These are phyloP conservation scores for Eupithecia pulchellata DNA, from an alignment of 2,888 invertebrate genomes.

Conservation along the genomic window DNA sequence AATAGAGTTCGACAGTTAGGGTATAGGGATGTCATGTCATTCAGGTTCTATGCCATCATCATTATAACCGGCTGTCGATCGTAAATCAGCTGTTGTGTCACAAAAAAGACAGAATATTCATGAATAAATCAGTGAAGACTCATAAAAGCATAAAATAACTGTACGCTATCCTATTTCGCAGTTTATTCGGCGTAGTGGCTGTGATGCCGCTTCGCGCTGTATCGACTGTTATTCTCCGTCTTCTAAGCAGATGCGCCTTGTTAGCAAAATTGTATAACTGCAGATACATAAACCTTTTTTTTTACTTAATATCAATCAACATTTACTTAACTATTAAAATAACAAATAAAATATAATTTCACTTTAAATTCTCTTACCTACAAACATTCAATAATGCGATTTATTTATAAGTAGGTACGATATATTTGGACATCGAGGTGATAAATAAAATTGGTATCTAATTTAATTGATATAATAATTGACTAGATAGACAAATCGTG, in stretches of 20 bases:
- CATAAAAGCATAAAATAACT: not conserved
- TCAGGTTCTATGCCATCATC: no score
- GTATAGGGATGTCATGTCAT: no score
- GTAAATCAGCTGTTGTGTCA: not conserved
- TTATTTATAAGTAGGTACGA: conserved; percentile 9
- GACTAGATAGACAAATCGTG: no score
- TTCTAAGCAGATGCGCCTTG: not conserved
- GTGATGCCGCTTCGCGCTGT: not conserved
- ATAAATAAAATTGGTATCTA: conserved; percentile 9
- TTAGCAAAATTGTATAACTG: not conserved
- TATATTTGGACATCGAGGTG: conserved; percentile 21
- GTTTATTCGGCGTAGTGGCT: not conserved
- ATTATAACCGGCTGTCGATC: not conserved
- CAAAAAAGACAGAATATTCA: not conserved
- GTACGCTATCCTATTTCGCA: not conserved
- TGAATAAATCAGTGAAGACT: not conserved
- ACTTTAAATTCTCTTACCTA: conserved; percentile 18
- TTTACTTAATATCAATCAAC: not conserved
- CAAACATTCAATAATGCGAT: conserved; percentile 20
- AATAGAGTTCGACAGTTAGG: no score
- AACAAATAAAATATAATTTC: conserved; percentile 26
- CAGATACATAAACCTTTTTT: not conserved
- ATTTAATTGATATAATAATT: conserved; percentile 19
- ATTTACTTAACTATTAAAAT: conserved; percentile 22
- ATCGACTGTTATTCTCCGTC: not conserved